phyloP scores from a whole-genome alignment of 1,140 invertebrate genomes.

The Drosophila truncata region DNA sequence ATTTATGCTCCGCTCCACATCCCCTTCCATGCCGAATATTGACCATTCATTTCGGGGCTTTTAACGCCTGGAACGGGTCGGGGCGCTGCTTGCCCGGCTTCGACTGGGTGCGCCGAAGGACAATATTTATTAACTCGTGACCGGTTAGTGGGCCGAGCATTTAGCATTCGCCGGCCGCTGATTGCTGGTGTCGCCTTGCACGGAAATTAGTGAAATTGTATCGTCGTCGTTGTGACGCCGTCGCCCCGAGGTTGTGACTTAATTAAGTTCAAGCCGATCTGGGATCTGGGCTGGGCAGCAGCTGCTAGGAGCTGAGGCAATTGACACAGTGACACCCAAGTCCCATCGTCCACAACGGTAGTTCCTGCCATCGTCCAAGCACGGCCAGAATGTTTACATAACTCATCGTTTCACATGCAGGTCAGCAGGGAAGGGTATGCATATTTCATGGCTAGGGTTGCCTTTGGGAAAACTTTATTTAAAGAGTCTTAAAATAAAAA shows the following conservation, averaged over 20 bases:
- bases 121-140: conserved; percentile 77
- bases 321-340: conserved; percentile 76
- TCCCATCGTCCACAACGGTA: conserved; percentile 8
- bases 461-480: too few relatives aligned
- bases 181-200: conserved; percentile 81
- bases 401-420: conserved; percentile 44
- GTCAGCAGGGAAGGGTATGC: background rate
- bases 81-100: conserved; percentile 16
- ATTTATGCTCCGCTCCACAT: conserved; percentile 59
- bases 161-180: conserved; percentile 71
- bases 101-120: conserved; percentile 65
- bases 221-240: conserved; percentile 39
- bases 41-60: conserved; percentile 81
- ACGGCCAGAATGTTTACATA: conserved; percentile 61
- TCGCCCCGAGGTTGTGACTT: conserved; percentile 65
- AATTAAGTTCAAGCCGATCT: conserved; percentile 60
- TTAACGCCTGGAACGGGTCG: conserved; percentile 55
- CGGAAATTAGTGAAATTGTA: conserved; percentile 82
- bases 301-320: conserved; percentile 52
- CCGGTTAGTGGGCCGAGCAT: conserved; percentile 58
- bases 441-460: background rate
- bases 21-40: conserved; percentile 53
- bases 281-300: conserved; percentile 49
- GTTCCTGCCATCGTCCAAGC: background rate
- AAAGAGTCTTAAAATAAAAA: background rate